phyloP scores from a whole-genome alignment of 2,113 vertebrate species.

The Chinchilla lanigera region DNA sequence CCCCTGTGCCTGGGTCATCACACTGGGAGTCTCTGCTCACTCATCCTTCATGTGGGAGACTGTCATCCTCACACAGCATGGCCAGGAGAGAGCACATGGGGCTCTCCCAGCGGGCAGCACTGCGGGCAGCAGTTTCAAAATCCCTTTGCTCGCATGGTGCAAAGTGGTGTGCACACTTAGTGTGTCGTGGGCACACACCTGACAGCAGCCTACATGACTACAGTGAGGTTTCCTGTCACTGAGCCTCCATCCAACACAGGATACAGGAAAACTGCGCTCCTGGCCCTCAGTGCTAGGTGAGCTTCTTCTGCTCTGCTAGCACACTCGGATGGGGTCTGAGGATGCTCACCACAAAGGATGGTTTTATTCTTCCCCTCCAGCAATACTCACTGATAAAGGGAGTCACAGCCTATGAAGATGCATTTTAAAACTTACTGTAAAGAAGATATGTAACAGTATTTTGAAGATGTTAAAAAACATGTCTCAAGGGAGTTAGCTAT shows the following conservation, averaged over 20 bases:
- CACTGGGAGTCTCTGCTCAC: neutral
- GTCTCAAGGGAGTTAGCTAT: neutral
- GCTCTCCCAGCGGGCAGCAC: neutral
- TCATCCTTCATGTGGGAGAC: neutral
- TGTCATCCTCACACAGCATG: neutral
- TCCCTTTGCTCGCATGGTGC: neutral
- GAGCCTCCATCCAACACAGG: neutral
- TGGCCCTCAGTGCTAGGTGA: rapidly evolving
- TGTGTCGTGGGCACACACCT: neutral
- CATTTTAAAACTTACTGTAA: neutral
- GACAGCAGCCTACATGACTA: neutral
- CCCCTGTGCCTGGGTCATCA: neutral
- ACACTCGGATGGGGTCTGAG: too few relatives aligned
- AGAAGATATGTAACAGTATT: neutral
- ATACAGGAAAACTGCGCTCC: neutral
- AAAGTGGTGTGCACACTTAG: neutral
- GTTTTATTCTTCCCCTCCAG: neutral
- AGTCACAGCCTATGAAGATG: neutral
- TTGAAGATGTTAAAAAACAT: neutral
- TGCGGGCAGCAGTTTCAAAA: neutral
- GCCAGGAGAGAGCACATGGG: neutral
- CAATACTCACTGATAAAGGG: neutral
- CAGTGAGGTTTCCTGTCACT: neutral
- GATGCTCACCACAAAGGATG: neutral
- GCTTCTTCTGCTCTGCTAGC: neutral